Evolutionary conservation across 2,888 invertebrate species (phyloP).

Genomic region (Tetrapedia diversipes): DNA sequence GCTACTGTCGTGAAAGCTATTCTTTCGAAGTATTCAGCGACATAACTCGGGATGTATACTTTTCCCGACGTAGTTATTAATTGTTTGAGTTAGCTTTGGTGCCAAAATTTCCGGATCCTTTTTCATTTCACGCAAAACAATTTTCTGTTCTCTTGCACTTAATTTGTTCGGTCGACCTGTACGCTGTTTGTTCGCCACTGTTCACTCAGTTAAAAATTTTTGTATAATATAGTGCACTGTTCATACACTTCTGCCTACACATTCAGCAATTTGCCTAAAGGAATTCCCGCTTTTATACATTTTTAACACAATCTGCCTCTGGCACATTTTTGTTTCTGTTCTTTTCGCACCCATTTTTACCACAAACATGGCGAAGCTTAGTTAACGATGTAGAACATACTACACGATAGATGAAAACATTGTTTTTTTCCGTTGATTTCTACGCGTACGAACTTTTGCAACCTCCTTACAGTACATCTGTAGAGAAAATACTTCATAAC

Average conservation of each 20-base stretch:
- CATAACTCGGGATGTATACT: constrained; percentile 11
- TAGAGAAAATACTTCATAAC: no score
- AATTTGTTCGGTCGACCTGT: background rate
- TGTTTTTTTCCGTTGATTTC: no score
- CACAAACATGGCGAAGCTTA: background rate
- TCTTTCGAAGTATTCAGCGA: constrained; percentile 4
- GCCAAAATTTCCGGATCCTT: constrained; percentile 4
- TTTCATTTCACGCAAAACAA: background rate
- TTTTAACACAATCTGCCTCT: background rate
- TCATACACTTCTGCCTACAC: background rate
- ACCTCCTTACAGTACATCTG: no score
- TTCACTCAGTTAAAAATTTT: background rate
- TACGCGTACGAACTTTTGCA: no score
- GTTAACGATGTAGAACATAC: background rate
- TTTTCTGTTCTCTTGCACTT: constrained; percentile 2
- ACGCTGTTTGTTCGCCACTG: background rate
- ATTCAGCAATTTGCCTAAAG: constrained; percentile 1
- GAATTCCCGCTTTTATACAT: constrained; percentile 9
- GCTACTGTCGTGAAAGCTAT: constrained; percentile 11
- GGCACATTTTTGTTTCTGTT: background rate
- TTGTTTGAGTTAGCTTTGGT: constrained; percentile 1
- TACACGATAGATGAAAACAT: background rate
- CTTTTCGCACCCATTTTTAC: background rate
- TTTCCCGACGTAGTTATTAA: constrained; percentile 1
- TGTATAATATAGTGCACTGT: constrained; percentile 9